phyloP scores from a whole-genome alignment of 2,888 invertebrate species.

The Macrophya alboannulata region DNA sequence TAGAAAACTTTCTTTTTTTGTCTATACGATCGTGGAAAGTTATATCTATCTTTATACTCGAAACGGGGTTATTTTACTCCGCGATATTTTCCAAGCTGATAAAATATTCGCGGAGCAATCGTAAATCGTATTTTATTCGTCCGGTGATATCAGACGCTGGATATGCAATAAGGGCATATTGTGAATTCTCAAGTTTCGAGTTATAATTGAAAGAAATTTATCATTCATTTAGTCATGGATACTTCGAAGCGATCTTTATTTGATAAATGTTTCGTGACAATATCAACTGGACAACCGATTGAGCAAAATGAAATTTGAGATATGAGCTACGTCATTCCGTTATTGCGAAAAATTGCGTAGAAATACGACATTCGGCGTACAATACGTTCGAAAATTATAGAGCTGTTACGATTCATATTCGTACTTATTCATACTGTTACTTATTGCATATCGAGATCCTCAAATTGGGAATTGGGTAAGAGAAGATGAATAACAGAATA shows the following conservation, averaged over 20 bases:
- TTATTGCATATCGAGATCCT: too few species aligned
- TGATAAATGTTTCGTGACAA: too few species aligned
- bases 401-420: too few species aligned
- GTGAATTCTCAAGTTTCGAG: background rate
- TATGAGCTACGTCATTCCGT: too few species aligned
- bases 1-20: constrained; percentile 1
- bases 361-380: too few species aligned
- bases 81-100: background rate
- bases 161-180: too few species aligned
- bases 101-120: background rate
- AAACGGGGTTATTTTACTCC: background rate
- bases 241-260: background rate
- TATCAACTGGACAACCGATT: too few species aligned
- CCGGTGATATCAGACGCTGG: too few species aligned
- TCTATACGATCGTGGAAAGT: background rate
- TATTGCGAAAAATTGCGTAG: too few species aligned
- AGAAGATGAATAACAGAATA: background rate
- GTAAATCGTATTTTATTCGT: background rate
- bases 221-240: background rate
- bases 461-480: background rate
- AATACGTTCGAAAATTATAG: too few species aligned
- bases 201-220: background rate
- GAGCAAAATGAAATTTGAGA: too few species aligned
- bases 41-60: background rate
- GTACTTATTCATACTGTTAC: too few species aligned